Evolutionary conservation across 2,888 invertebrate species (phyloP), one percentile per base, ranked within the genome.

Genomic region (Criorhina ranunculi): DNA sequence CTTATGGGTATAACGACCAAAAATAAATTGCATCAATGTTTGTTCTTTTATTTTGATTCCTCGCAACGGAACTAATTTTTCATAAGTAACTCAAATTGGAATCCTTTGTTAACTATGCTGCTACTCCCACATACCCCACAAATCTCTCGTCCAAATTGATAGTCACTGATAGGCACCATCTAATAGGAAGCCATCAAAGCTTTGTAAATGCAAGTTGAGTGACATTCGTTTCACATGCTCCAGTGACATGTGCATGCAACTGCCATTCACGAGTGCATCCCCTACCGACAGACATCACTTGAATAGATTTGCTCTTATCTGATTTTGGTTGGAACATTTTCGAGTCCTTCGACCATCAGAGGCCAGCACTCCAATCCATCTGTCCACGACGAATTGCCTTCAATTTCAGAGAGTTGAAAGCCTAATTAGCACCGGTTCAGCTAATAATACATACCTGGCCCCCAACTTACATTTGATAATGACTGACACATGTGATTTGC

Each of bases 381-480:
- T 33, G 67, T 69, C 57, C 83, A 49, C 70, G 51, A 76, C 64
- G 49, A 69, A 79, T 79, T 75, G 44, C 33, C 29, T 44, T 42
- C 44, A 24, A 78, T 78, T 62, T 69, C 53, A 53, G 17, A 62
- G 44, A 6, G 29, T 57, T 78, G 64, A 64, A 79, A 62, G 42
- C 62, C 80, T 69, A 80, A 80, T 85, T 85, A 85, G 64, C 70
- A 51, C 53, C 42, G 8, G 12, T n/a, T n/a, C n/a, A n/a, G n/a
- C 77, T 66, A 46, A 51, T 60, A 75, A 69, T 49, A 37, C 70
- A 70, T 66, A 44, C 66, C 59, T 53, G 55, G 44, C 59, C 44
- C 42, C 29, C 64, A 70, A 40, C 70, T 70, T 69, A 80, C 85
- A 80, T 80, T 70, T 66, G 85, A 76, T 80, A 80, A 85, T 76